These are phyloP conservation scores for Noctua janthina DNA, from an alignment of 2,888 invertebrate genomes.

Conservation along the genomic window DNA sequence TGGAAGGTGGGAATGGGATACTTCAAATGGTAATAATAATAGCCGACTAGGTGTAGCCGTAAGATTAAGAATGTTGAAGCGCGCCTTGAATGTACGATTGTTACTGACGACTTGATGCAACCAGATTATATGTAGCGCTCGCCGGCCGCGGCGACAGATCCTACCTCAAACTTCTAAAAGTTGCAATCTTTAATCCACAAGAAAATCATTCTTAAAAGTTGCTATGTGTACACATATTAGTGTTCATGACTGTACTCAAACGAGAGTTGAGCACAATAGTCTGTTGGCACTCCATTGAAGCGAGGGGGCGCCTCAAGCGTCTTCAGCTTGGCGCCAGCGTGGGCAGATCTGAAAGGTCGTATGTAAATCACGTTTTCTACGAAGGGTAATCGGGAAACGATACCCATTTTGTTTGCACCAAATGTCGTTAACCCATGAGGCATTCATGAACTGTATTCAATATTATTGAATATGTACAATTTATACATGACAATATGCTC, in stretches of 20 bases:
- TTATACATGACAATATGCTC: background rate
- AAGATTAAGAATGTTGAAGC: too few species aligned
- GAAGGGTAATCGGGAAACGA: background rate
- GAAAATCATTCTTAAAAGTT: background rate
- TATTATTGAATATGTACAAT: background rate
- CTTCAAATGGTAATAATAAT: background rate
- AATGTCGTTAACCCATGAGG: background rate
- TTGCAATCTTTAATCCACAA: background rate
- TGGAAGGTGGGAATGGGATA: too few species aligned
- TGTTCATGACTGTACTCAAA: slow-evolving; percentile 1
- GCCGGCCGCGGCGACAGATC: background rate
- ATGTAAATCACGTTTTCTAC: slow-evolving; percentile 38
- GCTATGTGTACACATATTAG: background rate
- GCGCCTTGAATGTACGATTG: background rate
- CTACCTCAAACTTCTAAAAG: background rate
- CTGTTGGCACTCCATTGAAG: slow-evolving; percentile 44
- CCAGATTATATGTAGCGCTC: background rate
- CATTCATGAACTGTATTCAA: too few species aligned
- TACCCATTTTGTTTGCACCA: background rate
- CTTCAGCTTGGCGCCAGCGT: slow-evolving; percentile 34
- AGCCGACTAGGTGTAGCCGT: background rate
- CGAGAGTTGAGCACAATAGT: slow-evolving; percentile 36
- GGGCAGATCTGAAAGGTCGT: slow-evolving; percentile 24
- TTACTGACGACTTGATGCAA: background rate
- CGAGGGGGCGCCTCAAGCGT: slow-evolving; percentile 47